A percentile compares a stretch with the other conserved stretches of the same genome.
Conservation (phyloP, 2,113 vertebrate species). For the Serilophus lunatus region DNA sequence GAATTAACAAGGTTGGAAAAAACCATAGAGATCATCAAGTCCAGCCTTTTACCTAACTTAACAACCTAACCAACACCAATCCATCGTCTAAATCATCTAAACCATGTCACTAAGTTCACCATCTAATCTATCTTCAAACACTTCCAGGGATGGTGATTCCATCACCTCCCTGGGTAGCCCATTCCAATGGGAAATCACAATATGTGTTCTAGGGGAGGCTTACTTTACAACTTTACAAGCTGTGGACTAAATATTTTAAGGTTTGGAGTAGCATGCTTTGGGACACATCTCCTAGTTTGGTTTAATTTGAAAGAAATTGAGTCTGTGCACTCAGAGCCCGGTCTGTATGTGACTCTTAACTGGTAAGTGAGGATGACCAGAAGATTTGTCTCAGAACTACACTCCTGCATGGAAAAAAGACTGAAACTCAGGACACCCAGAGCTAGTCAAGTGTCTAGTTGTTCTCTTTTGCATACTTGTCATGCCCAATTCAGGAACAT, state of each 20-base stretch:
- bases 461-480: not conserved
- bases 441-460: not conserved
- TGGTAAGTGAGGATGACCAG: not conserved
- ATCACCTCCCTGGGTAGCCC: too few relatives aligned
- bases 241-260: not conserved
- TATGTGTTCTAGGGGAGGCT: not conserved
- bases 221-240: not conserved
- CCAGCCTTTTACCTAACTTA: too few relatives aligned
- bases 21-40: too few relatives aligned
- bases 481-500: not conserved
- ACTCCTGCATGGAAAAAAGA: not conserved
- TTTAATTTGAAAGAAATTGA: not conserved
- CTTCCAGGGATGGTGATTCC: too few relatives aligned
- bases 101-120: too few relatives aligned
- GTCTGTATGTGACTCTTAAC: not conserved
- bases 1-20: too few relatives aligned
- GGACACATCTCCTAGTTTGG: not conserved
- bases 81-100: too few relatives aligned
- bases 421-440: not conserved
- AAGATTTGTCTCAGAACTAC: not conserved
- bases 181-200: too few relatives aligned
- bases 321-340: not conserved
- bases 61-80: too few relatives aligned
- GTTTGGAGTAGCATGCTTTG: not conserved
- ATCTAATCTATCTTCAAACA: too few relatives aligned